Evolutionary conservation across 2,113 vertebrate genomes (phyloP), one percentile per base, ranked within the genome.

Genomic region (Oceanites oceanicus): DNA sequence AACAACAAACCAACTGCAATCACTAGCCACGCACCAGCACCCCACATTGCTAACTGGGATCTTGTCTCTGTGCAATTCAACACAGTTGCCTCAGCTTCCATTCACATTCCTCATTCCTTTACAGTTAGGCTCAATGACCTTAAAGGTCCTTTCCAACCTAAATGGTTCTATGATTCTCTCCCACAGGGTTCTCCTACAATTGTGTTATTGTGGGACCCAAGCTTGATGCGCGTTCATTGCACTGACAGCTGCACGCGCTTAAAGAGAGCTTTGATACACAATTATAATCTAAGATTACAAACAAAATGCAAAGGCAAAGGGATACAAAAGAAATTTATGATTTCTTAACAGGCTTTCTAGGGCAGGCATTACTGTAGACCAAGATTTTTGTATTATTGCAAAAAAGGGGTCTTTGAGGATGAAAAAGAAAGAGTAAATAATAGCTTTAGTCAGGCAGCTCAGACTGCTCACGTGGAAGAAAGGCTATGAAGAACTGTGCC

Each of bases 211-310:
- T 15, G 22, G 25, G 21, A 79, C 44, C 10, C 12, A 49, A 55
- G 36, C 29, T 67, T 4, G 0, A 38, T 3, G 3, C 1, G 0
- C 7, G 7, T 52, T 63, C 49, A 49, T 21, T 44, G 38, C 44
- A 21, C 34, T 25, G 20, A 75, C 0, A 0, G 55, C 55, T 55
- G 21, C 9, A 13, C 9, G 7, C 20, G 30, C 25, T 40, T 66
- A 10, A 4, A 23, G 16, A 63, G 52, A 38, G 11, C 30, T 27
- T 13, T 3, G 3, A 11, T 40, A 71, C 21, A 11, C 4, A 50
- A 68, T 21, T 59, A 49, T 22, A 32, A n/a, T 13, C 13, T 52
- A 42, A 59, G 18, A 53, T 25, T 44, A 62, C n/a, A 52, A 67
- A 72, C 25, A 86, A 85, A 71, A 50, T 11, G 29, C 50, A 81